Evolutionary conservation across 1,140 invertebrate species (phyloP).

Genomic region (Anastatus disparis): DNA sequence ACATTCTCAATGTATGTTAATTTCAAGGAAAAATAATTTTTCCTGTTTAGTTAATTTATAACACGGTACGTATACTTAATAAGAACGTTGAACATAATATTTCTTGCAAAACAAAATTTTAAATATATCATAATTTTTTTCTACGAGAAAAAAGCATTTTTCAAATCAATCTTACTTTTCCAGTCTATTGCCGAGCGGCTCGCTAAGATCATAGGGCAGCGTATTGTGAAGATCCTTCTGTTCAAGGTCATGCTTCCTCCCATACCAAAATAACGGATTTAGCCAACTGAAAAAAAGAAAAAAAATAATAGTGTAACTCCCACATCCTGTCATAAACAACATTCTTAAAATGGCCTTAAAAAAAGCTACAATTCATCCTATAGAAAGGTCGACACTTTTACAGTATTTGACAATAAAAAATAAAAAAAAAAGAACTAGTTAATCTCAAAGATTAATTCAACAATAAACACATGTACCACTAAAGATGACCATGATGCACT

Average conservation of each 20-base stretch:
- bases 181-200: constrained; percentile 70
- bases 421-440: too few species aligned
- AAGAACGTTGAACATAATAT: too few species aligned
- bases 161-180: constrained; percentile 67
- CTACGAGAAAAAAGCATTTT: neutral
- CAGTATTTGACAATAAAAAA: too few species aligned
- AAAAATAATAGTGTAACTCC: neutral
- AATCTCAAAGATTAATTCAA: too few species aligned
- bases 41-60: neutral
- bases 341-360: neutral
- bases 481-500: too few species aligned
- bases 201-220: constrained; percentile 70
- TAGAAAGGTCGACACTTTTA: too few species aligned
- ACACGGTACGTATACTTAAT: too few species aligned
- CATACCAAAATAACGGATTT: constrained; percentile 53
- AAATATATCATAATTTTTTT: neutral
- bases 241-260: constrained; percentile 53
- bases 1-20: too few species aligned
- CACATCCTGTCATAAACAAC: too few species aligned
- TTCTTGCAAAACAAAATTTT: too few species aligned
- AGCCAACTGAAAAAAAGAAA: constrained; percentile 54
- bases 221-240: constrained; percentile 63
- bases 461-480: too few species aligned
- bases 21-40: neutral
- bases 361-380: too few species aligned